These are phyloP conservation scores for Sceloporus undulatus DNA, from an alignment of 2,113 vertebrate species.

Conservation along the genomic window DNA sequence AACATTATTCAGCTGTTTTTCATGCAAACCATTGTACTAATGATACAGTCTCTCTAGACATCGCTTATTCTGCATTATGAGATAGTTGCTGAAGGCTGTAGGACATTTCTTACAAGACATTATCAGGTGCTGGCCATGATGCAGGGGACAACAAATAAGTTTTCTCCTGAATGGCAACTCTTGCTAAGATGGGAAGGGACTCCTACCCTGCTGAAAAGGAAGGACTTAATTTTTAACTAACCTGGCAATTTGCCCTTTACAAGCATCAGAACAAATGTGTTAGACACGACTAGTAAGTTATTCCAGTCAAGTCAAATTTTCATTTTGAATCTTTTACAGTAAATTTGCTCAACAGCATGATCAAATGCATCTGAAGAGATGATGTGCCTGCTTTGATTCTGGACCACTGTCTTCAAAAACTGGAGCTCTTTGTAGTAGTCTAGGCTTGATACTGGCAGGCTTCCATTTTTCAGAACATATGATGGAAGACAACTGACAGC, in stretches of 20 bases:
- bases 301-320: not conserved
- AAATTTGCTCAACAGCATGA: not conserved
- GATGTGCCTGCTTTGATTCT: not conserved
- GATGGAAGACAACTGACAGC: not conserved
- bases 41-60: no score
- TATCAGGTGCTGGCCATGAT: no score
- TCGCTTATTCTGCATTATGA: no score
- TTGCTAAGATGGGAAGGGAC: no score
- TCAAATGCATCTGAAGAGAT: not conserved
- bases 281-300: not conserved
- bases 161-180: no score
- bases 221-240: no score
- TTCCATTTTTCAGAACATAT: not conserved
- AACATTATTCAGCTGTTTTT: no score
- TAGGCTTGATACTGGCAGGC: not conserved
- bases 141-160: no score
- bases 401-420: not conserved
- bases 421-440: not conserved
- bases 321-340: not conserved
- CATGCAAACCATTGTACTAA: no score
- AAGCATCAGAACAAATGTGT: not conserved
- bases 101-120: no score
- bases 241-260: not conserved
- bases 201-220: no score
- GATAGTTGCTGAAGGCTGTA: no score